Evolutionary conservation across 2,113 vertebrate species (phyloP), one percentile per base, ranked within the genome.

Genomic region (Beaufortia kweichowensis): DNA sequence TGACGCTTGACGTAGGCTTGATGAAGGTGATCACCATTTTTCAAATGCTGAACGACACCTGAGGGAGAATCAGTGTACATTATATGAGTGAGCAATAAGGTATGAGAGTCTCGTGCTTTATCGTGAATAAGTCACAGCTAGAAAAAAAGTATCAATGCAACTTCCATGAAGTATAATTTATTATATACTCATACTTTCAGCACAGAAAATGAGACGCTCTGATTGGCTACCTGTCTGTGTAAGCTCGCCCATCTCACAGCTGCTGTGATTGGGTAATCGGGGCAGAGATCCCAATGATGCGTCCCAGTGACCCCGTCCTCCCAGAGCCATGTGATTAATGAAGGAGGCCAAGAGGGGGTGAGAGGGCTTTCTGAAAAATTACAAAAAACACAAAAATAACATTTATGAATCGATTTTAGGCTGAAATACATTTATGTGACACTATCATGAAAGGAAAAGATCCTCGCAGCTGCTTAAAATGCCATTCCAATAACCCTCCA

Each of bases 201-300:
- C 43, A 14, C 4, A 17, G 43, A 17, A 48, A 48, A 39, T 48
- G 15, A 0, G 1, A 46, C 43, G 15, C 14, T n/a, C n/a, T 57
- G 35, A 68, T 26, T 35, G 14, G 59, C 14, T 81, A 98, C 97
- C 97, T 90, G 95, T 98, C 90, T 99, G 97, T 0, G 97, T 98
- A 57, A 99, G 95, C 68, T 98, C 95, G 53, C 97, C 97, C 91
- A 95, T 95, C 85, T 99, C 97, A 43, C 97, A 99, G 50, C 88
- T 43, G 2, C 88, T 92, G 80, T 98, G 96, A 60, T 90, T 96
- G 26, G 97, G 97, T 79, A 96, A 90, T n/a, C 95, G 95, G 63
- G 96, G 91, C 76, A 98, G 86, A 21, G 93, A 93, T 73, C 89
- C 90, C 28, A 99, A 86, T 23, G 92, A 88, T 14, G 94, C 91